Evolutionary conservation across 2,888 invertebrate species (phyloP).

Genomic region (Nephrotoma flavescens): DNA sequence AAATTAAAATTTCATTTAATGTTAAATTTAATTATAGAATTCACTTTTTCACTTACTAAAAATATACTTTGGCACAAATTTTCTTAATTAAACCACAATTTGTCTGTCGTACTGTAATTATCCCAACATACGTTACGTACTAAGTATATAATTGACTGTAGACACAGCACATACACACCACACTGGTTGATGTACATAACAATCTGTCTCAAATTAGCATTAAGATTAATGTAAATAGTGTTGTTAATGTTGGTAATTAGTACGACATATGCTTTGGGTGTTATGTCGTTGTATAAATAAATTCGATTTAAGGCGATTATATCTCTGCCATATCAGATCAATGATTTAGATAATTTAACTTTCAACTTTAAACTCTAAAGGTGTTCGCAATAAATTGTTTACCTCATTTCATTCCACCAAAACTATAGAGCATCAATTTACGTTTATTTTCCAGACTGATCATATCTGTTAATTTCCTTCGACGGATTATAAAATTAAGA

Average conservation of each 20-base stretch:
- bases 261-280: neutral
- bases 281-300: neutral
- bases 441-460: neutral
- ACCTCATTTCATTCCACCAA: neutral
- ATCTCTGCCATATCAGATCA: neutral
- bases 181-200: neutral
- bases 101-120: neutral
- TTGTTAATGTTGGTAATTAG: neutral
- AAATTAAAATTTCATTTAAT: neutral
- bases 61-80: neutral
- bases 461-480: neutral
- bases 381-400: neutral
- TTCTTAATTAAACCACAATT: neutral
- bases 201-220: neutral
- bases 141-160: no score
- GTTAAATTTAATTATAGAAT: neutral
- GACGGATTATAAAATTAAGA: neutral
- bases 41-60: neutral
- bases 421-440: neutral
- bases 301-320: neutral
- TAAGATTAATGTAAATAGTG: neutral
- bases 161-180: neutral
- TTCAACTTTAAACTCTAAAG: neutral
- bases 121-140: neutral
- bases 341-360: neutral